phyloP scores from a whole-genome alignment of 92 coral and sea anemone species.

The Zoanthus solanderi region DNA sequence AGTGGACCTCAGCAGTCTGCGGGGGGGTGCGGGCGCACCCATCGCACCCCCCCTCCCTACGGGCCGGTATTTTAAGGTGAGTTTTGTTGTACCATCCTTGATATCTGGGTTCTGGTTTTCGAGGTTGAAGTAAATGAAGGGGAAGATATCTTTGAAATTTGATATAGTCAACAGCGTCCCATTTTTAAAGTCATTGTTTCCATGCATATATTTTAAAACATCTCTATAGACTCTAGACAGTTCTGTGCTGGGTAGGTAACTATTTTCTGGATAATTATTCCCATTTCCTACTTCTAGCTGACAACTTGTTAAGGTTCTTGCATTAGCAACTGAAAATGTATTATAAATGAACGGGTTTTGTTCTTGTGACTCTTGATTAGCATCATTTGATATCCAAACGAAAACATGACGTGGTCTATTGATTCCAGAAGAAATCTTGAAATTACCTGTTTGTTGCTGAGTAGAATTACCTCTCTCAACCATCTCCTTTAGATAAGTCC shows the following conservation, averaged over 20 bases:
- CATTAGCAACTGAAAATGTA: constrained; percentile 10
- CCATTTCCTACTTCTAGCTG: neutral
- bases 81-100: no score
- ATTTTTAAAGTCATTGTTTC: neutral
- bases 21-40: no score
- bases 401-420: constrained; percentile 42
- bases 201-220: neutral
- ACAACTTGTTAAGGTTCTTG: neutral
- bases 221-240: no score
- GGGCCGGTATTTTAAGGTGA: no score
- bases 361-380: constrained; percentile 14
- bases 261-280: neutral
- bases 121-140: neutral
- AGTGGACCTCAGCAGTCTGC: no score
- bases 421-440: constrained; percentile 17
- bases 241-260: constrained; percentile 1
- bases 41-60: no score
- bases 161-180: neutral
- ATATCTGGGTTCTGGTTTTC: neutral
- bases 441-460: constrained; percentile 28
- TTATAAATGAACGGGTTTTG: constrained; percentile 46
- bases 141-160: neutral
- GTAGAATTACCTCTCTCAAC: neutral
- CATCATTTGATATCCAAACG: constrained; percentile 41
- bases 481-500: neutral